Evolutionary conservation across 1,140 invertebrate species (phyloP).

Genomic region (Acromyrmex charruanus): DNA sequence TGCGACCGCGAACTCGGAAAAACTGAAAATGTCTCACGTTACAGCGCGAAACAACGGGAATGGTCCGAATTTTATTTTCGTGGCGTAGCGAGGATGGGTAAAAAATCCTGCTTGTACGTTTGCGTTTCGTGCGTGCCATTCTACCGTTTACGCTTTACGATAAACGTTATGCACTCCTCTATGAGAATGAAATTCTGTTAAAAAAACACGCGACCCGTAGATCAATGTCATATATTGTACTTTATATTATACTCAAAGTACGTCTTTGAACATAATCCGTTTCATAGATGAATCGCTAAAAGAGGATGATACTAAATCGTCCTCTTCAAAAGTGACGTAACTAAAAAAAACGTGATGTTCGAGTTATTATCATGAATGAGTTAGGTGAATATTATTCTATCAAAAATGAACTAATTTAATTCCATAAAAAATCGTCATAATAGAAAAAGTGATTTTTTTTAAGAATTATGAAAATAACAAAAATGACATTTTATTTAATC

Average conservation of each 20-base stretch:
- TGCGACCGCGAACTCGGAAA: conserved; percentile 38
- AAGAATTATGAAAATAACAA: too few species aligned
- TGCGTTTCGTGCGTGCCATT: conserved; percentile 35
- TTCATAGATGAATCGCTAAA: not conserved
- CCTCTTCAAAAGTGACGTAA: too few species aligned
- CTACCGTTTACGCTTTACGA: conserved; percentile 5
- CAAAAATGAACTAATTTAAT: too few species aligned
- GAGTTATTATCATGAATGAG: too few species aligned
- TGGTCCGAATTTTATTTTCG: conserved; percentile 38
- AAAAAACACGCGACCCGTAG: conserved; percentile 40
- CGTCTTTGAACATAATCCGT: conserved; percentile 7
- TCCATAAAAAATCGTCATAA: too few species aligned
- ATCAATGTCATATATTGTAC: not conserved
- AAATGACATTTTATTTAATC: too few species aligned
- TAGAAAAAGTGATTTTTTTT: too few species aligned
- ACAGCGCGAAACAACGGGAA: conserved; percentile 19
- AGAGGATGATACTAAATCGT: not conserved
- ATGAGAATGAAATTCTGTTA: conserved; percentile 44
- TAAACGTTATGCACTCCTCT: not conserved
- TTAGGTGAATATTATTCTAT: too few species aligned
- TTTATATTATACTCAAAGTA: not conserved
- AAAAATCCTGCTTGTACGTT: conserved; percentile 22
- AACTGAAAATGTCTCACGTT: conserved; percentile 42
- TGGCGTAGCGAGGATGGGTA: not conserved
- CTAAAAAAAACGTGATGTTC: too few species aligned